phyloP scores from a whole-genome alignment of 2,797 vertebrate genomes.

The Melanotaenia boesemani region DNA sequence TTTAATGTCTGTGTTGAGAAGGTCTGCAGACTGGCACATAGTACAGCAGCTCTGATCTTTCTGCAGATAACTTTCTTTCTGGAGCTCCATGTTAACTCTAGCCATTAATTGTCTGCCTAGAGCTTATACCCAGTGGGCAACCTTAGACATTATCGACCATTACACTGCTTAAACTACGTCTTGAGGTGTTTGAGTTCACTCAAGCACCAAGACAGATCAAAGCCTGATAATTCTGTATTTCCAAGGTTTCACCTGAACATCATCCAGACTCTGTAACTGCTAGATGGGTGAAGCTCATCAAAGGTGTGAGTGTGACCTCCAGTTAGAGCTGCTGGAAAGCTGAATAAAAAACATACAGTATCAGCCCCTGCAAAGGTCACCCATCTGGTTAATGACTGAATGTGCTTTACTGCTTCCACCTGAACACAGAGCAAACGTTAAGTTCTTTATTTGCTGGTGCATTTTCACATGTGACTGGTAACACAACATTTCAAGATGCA shows the following conservation, averaged over 20 bases:
- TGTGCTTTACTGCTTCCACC: neutral
- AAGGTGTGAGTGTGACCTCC: neutral
- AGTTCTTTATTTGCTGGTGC: neutral
- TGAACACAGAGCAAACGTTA: neutral
- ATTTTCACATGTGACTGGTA: neutral
- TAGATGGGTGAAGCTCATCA: neutral
- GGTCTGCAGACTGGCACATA: too few species aligned
- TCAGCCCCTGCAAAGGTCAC: neutral
- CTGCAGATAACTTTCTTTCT: neutral
- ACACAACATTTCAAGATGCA: too few species aligned
- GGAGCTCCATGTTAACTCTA: neutral
- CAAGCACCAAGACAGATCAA: conserved; percentile 20
- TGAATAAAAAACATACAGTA: neutral
- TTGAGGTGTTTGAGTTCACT: conserved; percentile 16
- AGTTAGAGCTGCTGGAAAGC: neutral
- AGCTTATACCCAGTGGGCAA: conserved; percentile 14
- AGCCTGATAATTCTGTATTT: conserved; percentile 27
- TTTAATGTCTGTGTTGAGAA: too few species aligned
- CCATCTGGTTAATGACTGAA: neutral
- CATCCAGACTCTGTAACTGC: neutral
- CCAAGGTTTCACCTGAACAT: conserved; percentile 24
- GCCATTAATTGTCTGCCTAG: conserved; percentile 18
- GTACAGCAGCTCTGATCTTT: too few species aligned
- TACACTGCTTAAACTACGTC: conserved; percentile 11
- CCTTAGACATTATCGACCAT: conserved; percentile 9